These are phyloP conservation scores for Aspidiotus rigidus DNA, from an alignment of 2,888 invertebrate genomes.

Conservation along the genomic window DNA sequence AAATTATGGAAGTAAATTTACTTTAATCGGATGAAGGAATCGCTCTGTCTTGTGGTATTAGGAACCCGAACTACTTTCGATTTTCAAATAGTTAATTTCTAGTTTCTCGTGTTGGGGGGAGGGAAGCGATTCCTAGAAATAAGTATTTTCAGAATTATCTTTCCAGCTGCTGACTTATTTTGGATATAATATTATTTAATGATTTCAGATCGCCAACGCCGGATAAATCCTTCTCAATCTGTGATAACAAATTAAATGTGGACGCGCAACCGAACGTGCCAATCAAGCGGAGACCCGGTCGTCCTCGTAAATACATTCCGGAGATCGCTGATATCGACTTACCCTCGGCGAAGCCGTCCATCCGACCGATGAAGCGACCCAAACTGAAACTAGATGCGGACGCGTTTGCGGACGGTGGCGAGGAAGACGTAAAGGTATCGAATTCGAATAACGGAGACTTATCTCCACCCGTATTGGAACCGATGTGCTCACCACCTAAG, in stretches of 20 bases:
- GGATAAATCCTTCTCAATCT: neutral
- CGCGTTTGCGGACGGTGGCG: neutral
- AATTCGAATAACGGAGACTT: conserved; percentile 29
- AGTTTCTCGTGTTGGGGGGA: too few relatives aligned
- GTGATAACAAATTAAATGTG: neutral
- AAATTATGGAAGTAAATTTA: too few relatives aligned
- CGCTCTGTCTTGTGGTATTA: too few relatives aligned
- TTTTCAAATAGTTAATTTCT: too few relatives aligned
- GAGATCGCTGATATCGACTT: neutral
- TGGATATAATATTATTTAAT: neutral
- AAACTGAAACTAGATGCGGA: conserved; percentile 11
- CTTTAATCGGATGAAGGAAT: too few relatives aligned
- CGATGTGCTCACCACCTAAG: conserved; percentile 21
- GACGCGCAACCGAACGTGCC: conserved; percentile 13
- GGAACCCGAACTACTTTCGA: too few relatives aligned
- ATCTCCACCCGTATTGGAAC: conserved; percentile 36
- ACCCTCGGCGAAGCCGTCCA: neutral
- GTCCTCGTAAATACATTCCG: conserved; percentile 44
- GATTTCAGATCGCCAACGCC: conserved; percentile 16
- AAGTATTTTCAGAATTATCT: too few relatives aligned
- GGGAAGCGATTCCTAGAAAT: too few relatives aligned
- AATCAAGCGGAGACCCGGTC: conserved; percentile 45
- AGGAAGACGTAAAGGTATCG: conserved; percentile 12
- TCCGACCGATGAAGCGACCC: conserved; percentile 3
- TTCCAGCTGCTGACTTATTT: neutral